Percentiles rank a stretch among this genome's conserved stretches.
phyloP scores from a whole-genome alignment of 37 sponge, comb jelly and placozoan species.

The Haliclona indistincta region DNA sequence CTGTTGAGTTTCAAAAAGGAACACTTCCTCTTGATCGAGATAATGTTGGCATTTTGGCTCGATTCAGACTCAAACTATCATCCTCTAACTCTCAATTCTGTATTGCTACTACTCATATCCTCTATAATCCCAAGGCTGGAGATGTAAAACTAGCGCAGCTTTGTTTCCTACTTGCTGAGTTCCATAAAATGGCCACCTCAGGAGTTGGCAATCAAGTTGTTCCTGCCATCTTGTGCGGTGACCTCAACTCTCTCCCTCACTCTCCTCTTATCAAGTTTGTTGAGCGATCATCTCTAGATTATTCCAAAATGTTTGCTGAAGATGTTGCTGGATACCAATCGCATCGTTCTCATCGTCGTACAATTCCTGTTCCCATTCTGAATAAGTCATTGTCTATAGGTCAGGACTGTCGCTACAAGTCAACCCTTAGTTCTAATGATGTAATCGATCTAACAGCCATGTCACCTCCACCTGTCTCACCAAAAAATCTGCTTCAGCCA shows the following conservation, averaged over 20 bases:
- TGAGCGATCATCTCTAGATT: conserved; percentile 60
- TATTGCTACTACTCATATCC: conserved; percentile 94
- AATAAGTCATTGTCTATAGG: conserved; percentile 47
- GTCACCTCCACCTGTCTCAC: background rate
- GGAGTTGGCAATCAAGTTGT: background rate
- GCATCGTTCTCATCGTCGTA: background rate
- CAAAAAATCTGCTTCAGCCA: background rate
- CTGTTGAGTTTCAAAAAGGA: conserved; percentile 58
- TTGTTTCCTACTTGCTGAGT: conserved; percentile 74
- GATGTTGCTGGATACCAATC: conserved; percentile 70
- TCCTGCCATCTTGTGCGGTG: conserved; percentile 82
- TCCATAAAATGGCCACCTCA: conserved; percentile 53
- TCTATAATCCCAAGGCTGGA: conserved; percentile 96
- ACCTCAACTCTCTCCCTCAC: conserved; percentile 81
- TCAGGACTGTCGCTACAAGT: conserved; percentile 47
- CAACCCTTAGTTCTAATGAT: background rate
- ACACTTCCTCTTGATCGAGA: conserved; percentile 73
- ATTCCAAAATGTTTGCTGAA: conserved; percentile 46
- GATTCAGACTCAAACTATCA: conserved; percentile 1
- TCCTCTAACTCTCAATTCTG: conserved; percentile 50
- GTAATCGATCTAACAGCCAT: background rate
- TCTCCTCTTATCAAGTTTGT: conserved; percentile 78
- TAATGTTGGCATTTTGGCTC: conserved; percentile 78
- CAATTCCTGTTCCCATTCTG: conserved; percentile 69
- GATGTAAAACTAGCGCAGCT: conserved; percentile 97